A percentile compares a stretch with the other conserved stretches of the same genome.
Conservation (phyloP, 2,797 vertebrate genomes). For the Apogon hyalosoma region DNA sequence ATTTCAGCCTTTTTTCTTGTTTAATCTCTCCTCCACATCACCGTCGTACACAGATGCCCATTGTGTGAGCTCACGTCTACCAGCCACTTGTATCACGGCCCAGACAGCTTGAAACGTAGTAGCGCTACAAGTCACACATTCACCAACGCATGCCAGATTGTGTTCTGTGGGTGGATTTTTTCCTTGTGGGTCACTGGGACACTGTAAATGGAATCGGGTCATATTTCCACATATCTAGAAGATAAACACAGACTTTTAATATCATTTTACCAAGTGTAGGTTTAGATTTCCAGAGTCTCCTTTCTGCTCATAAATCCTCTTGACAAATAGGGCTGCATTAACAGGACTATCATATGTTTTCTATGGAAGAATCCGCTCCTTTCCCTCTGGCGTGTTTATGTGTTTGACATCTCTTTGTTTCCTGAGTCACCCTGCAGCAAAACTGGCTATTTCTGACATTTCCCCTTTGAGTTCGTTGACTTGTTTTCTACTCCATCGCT, state of each 20-base stretch:
- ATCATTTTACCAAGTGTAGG: constrained; percentile 4
- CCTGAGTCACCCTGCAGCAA: constrained; percentile 10
- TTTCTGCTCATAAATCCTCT: background rate
- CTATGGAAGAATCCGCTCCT: background rate
- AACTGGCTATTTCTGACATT: constrained; percentile 6
- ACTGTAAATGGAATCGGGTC: constrained; percentile 45
- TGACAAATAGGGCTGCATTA: background rate
- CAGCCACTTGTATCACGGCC: constrained; percentile 18
- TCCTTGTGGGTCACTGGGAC: constrained; percentile 57
- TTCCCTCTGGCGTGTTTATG: constrained; percentile 15
- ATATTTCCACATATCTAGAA: constrained; percentile 34
- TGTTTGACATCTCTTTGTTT: background rate
- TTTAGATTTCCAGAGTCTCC: constrained; percentile 22
- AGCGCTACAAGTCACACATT: constrained; percentile 38
- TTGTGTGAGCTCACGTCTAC: constrained; percentile 68
- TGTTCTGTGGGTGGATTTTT: constrained; percentile 21
- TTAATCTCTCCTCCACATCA: constrained; percentile 51
- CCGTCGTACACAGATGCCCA: constrained; percentile 63
- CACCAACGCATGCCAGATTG: constrained; percentile 13
- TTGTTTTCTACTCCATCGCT: background rate
- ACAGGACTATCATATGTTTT: constrained; percentile 8
- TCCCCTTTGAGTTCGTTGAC: background rate
- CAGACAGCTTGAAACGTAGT: constrained; percentile 49
- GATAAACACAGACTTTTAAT: constrained; percentile 21
- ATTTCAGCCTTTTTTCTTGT: constrained; percentile 15